Conservation (phyloP, 2,797 vertebrate genomes). For the Cirrhinus mrigala region DNA sequence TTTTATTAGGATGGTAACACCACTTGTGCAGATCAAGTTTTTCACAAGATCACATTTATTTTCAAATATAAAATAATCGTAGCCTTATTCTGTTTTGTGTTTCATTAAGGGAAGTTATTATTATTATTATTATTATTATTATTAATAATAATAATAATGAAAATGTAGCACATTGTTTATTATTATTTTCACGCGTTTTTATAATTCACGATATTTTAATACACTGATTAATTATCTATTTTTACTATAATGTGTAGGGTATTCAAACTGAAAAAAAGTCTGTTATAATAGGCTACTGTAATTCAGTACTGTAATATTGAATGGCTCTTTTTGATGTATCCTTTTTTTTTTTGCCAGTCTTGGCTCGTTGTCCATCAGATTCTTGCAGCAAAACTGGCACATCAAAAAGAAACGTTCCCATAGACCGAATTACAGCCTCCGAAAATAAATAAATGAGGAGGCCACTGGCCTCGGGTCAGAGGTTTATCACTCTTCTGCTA, state of each 20-base stretch:
- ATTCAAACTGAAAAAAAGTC: neutral
- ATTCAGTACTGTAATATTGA: neutral
- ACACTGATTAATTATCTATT: neutral
- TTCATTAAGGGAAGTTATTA: neutral
- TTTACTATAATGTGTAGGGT: neutral
- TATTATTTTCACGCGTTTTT: neutral
- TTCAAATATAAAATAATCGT: neutral
- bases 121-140: neutral
- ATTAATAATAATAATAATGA: neutral
- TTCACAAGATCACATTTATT: neutral
- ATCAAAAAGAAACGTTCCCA: constrained; percentile 51
- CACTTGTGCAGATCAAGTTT: too few species aligned
- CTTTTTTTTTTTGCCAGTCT: neutral
- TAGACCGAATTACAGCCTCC: constrained; percentile 55
- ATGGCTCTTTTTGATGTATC: neutral
- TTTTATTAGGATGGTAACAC: neutral
- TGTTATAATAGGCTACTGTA: neutral
- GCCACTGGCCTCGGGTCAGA: constrained; percentile 68
- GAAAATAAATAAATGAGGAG: constrained; percentile 68
- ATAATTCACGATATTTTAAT: neutral
- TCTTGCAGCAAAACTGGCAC: constrained; percentile 29
- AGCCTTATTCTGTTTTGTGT: neutral
- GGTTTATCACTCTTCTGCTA: constrained; percentile 69
- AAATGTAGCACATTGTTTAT: neutral
- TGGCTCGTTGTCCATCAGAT: constrained; percentile 32